Base-by-base conservation (phyloP, 2,888 invertebrate species). In the Drosophila mayaguana region DNA sequence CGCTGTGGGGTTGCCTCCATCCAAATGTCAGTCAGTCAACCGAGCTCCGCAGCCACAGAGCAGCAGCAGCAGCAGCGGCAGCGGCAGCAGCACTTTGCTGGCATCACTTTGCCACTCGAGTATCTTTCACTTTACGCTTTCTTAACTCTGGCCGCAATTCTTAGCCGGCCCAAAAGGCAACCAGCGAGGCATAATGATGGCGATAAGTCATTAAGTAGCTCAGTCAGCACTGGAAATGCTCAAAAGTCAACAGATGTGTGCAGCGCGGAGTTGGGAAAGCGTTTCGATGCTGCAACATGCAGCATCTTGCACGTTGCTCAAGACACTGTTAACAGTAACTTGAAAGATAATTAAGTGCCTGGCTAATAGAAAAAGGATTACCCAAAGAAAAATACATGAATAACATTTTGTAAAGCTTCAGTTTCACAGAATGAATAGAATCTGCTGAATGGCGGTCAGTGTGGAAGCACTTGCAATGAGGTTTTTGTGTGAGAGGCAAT, bases 161-260 rank as follows among this genome's bases (percentile, higher is more conserved):
- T 64, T 53, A 71, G 73, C 51, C 55, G 45, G 62, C 55, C 82
- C 75, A 68, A 60, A 72, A 60, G 63, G 55, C 62, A 82, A 55
- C 61, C 77, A 81, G 72, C 72, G 76, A 72, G 76, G 57, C 86
- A 83, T 85, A 85, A 85, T 83, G 76, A 77, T 62, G 66, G 81
- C 76, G 75, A 85, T 85, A 83, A 85, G 86, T 85, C 81, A 85
- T 83, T 83, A 85, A 83, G 81, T 83, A 83, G 83, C 83, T 85
- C 76, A 83, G 63, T 72, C 72, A 68, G 76, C 76, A 65, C 74
- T 59, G 46, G 61, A 61, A 63, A 66, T 48, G 77, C 61, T 63
- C 71, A 63, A 75, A 51, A 76, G 76, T 76, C 72, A 76, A 72
- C 72, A 75, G 66, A 65, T 63, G 53, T 45, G 59, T 14, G 43